phyloP scores from a whole-genome alignment of 2,888 invertebrate genomes.

The Notodonta dromedarius region DNA sequence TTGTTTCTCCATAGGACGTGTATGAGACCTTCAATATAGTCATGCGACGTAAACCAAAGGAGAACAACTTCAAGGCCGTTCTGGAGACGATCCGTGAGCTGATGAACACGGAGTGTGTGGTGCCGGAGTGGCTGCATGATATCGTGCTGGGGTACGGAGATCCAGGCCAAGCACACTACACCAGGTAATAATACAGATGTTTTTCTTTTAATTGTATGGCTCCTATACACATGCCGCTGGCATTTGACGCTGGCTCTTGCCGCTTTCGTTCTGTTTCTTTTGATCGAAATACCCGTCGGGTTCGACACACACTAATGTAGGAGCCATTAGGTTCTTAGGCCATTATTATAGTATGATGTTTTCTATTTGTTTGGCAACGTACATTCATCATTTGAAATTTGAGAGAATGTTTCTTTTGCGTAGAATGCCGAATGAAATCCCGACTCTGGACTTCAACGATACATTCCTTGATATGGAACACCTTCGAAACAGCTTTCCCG shows the following conservation, averaged over 20 bases:
- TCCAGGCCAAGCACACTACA: conserved; percentile 98
- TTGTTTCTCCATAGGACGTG: conserved; percentile 84
- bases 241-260: too few species aligned
- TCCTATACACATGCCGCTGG: too few species aligned
- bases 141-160: conserved; percentile 99
- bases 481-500: conserved; percentile 93
- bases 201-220: not conserved
- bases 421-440: conserved; percentile 94
- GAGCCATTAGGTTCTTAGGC: too few species aligned
- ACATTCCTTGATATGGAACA: conserved; percentile 98
- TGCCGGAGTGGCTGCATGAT: conserved; percentile 98
- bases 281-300: too few species aligned
- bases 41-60: conserved; percentile 99
- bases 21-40: conserved; percentile 98
- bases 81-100: conserved; percentile 98
- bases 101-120: conserved; percentile 99
- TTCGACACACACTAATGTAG: too few species aligned
- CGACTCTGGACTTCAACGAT: conserved; percentile 97
- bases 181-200: conserved; percentile 78
- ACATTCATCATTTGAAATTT: too few species aligned
- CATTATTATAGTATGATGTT: too few species aligned
- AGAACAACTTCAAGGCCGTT: conserved; percentile 99
- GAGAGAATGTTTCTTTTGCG: not conserved
- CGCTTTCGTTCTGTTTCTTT: too few species aligned
- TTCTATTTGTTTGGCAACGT: too few species aligned